These are phyloP conservation scores for Drosophila littoralis DNA, from an alignment of 1,140 invertebrate genomes.

Conservation along the genomic window DNA sequence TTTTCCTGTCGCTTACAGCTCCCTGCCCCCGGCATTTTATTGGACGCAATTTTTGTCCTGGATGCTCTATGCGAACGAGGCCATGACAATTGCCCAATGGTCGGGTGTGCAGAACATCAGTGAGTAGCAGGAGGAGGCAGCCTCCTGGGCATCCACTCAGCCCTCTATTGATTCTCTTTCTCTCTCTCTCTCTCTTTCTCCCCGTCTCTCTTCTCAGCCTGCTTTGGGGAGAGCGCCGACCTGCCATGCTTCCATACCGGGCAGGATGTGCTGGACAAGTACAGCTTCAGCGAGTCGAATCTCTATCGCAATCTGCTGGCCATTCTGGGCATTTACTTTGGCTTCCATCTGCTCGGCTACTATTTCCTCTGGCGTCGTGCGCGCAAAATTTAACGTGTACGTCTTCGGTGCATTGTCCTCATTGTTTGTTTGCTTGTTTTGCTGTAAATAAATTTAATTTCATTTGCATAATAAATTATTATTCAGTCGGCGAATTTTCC, in stretches of 20 bases:
- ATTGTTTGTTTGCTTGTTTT: background rate
- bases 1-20: constrained; percentile 85
- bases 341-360: constrained; percentile 89
- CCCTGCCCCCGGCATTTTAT: constrained; percentile 90
- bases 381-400: constrained; percentile 86
- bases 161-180: background rate
- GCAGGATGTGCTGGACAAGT: constrained; percentile 88
- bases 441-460: constrained; percentile 49
- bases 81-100: constrained; percentile 93
- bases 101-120: constrained; percentile 90
- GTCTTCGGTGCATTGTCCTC: background rate
- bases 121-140: constrained; percentile 84
- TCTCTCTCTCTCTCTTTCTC: constrained; percentile 29
- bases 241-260: constrained; percentile 90
- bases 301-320: constrained; percentile 88
- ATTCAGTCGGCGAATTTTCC: background rate
- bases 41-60: constrained; percentile 96
- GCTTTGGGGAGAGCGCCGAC: constrained; percentile 85
- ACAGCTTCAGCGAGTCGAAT: constrained; percentile 89
- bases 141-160: too few species aligned
- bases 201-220: constrained; percentile 86
- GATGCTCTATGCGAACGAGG: constrained; percentile 96
- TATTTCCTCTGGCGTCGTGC: constrained; percentile 88
- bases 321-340: constrained; percentile 87
- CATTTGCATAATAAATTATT: constrained; percentile 13